Percentiles rank a stretch among this genome's conserved stretches.
These are phyloP conservation scores for Cynopterus sphinx DNA, from an alignment of 2,797 vertebrate species.

Conservation along the genomic window DNA sequence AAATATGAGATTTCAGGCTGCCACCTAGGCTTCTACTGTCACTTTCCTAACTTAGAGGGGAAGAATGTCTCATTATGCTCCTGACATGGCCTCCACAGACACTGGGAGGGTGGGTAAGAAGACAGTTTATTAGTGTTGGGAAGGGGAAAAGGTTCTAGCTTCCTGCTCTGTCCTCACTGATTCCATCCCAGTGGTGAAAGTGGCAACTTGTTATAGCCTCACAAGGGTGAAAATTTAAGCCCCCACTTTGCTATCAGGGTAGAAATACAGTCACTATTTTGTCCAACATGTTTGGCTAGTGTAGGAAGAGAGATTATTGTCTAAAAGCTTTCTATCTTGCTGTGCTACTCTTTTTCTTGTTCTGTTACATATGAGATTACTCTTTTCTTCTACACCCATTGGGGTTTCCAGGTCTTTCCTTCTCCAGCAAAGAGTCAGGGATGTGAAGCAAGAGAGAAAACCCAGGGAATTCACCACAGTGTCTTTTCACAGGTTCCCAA, in stretches of 20 bases:
- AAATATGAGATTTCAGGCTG: not conserved
- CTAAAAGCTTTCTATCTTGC: not conserved
- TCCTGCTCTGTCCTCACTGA: not conserved
- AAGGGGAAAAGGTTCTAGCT: not conserved
- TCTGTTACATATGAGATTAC: not conserved
- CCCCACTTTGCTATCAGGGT: not conserved
- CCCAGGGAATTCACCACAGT: not conserved
- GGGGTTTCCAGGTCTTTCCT: not conserved
- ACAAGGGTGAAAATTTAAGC: not conserved
- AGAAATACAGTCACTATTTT: not conserved
- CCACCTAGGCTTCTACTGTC: not conserved
- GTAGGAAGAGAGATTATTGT: not conserved
- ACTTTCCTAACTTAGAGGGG: not conserved
- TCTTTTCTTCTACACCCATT: not conserved
- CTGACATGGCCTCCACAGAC: no score
- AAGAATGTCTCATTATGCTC: not conserved
- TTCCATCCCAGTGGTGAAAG: not conserved
- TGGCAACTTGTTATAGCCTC: not conserved
- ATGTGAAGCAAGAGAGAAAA: not conserved
- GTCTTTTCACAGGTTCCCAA: not conserved
- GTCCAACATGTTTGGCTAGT: not conserved
- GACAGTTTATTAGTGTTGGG: not conserved
- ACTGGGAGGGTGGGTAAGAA: fast-evolving
- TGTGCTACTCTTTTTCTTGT: not conserved
- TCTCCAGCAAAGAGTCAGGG: not conserved